phyloP scores from a whole-genome alignment of 2,888 invertebrate genomes.

The Pachycephus smyrnensis region DNA sequence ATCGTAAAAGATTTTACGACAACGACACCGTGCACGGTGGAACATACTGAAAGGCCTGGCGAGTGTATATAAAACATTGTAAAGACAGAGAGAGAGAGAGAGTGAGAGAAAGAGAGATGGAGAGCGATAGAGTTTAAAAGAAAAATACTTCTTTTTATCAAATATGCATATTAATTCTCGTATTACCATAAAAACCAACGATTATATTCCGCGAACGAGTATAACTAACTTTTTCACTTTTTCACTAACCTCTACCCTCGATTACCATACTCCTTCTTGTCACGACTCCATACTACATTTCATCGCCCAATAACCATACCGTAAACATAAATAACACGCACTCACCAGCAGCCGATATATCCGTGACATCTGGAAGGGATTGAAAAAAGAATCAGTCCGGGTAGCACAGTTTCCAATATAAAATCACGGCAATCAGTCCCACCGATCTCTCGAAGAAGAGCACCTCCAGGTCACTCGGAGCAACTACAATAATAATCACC shows the following conservation, averaged over 20 bases:
- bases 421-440: neutral
- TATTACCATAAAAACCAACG: neutral
- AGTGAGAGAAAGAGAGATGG: too few relatives aligned
- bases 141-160: too few relatives aligned
- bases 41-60: neutral
- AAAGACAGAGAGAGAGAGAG: neutral
- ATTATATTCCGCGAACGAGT: neutral
- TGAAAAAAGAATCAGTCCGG: neutral
- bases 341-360: conserved; percentile 14
- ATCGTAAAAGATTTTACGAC: neutral
- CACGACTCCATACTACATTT: neutral
- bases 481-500: neutral
- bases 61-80: neutral
- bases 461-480: neutral
- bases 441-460: neutral
- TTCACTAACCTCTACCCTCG: neutral
- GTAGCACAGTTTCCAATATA: neutral
- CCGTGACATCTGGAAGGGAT: conserved; percentile 14
- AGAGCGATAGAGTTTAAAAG: too few relatives aligned
- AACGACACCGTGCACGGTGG: neutral
- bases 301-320: neutral
- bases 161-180: neutral
- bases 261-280: neutral
- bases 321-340: neutral
- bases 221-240: neutral